Evolutionary conservation across 1,140 invertebrate genomes (phyloP), one percentile per base, ranked within the genome.

Genomic region (Habropoda laboriosa): DNA sequence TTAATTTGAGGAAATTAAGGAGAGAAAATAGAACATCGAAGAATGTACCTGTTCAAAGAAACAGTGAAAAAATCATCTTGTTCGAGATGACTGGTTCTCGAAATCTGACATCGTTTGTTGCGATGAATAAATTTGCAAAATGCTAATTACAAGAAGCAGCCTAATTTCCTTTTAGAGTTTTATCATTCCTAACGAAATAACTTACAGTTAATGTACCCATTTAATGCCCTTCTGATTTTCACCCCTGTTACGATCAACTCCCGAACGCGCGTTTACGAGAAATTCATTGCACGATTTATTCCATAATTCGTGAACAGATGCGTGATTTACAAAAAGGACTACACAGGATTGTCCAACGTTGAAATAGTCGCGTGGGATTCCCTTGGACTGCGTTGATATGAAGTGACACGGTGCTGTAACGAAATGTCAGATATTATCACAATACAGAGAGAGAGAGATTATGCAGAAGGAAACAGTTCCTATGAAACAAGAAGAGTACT

Each of bases 401-500:
- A 0, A 51, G 35, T 3, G 21, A 49, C 21, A 35, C 35, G 21
- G 27, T 18, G n/a, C 3, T 8, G 30, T 27, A 53, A 55, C 32
- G 6, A 55, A 66, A 32, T 66, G 13, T 67, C 47, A 32, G 49
- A 67, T 42, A 57, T 55, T 18, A 45, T 68, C n/a, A 38, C n/a
- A 58, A 47, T 35, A 47, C 7, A 18, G 5, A 68, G 45, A 53
- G 49, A 18, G 5, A 68, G 45, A 53, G 49, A 67, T 76, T 21
- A 38, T 60, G 8, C 27, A 55, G 70, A 40, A 80, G 47, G 47
- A 75, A 61, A 75, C 27, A 32, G 53, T 75, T 74, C 64, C 79
- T 80, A 68, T 30, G 47, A 75, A 67, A 82, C 79, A 75, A 82
- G 78, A 82, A 82, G 78, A 80, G 63, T 45, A 47, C 47, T 81